Percentiles rank a stretch among this genome's conserved stretches.
Conservation (phyloP, 2,888 invertebrate species). For the Abrostola triplasia region DNA sequence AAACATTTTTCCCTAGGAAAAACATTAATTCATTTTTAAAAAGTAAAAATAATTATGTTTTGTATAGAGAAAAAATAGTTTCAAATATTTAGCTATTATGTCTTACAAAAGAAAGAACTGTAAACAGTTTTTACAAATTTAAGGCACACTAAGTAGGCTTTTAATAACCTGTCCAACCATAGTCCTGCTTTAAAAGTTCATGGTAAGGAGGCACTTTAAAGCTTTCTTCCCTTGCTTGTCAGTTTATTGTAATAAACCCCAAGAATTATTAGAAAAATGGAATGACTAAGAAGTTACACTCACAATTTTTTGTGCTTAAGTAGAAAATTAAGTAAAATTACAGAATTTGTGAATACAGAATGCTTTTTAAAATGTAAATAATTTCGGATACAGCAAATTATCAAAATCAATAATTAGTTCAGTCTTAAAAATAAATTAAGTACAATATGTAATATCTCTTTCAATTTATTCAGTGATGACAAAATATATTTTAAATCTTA, state of each 20-base stretch:
- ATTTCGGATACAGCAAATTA: slow-evolving; percentile 43
- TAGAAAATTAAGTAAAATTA: slow-evolving; percentile 47
- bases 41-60: slow-evolving; percentile 50
- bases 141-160: too few relatives aligned
- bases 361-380: slow-evolving; percentile 43
- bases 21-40: slow-evolving; percentile 44
- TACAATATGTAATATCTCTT: slow-evolving; percentile 57
- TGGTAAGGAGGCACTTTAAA: too few relatives aligned
- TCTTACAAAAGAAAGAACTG: background rate
- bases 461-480: slow-evolving; percentile 33
- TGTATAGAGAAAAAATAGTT: slow-evolving; percentile 5
- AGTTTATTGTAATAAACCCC: slow-evolving; percentile 49
- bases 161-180: too few relatives aligned
- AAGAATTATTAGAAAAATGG: slow-evolving; percentile 56
- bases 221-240: background rate
- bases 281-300: slow-evolving; percentile 72
- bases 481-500: slow-evolving; percentile 35
- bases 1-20: background rate
- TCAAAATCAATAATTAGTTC: slow-evolving; percentile 72
- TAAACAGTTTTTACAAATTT: background rate
- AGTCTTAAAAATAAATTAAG: slow-evolving; percentile 81
- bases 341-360: slow-evolving; percentile 48
- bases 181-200: too few relatives aligned
- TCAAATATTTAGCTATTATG: slow-evolving; percentile 6
- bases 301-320: slow-evolving; percentile 63